A percentile compares a stretch with the other conserved stretches of the same genome.
Conservation (phyloP, 2,888 invertebrate genomes). For the Bibio marci region DNA sequence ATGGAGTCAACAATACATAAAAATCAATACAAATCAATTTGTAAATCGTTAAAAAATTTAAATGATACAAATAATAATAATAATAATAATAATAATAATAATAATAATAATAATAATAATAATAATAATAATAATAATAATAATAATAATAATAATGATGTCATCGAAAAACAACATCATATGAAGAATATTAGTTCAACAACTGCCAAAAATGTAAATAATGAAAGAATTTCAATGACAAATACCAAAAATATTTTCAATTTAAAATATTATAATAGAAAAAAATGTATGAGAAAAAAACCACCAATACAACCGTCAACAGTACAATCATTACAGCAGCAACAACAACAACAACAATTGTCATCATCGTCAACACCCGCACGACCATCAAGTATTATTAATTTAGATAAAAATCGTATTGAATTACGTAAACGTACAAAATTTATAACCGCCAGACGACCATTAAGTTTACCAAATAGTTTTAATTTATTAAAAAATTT, state of each 20-base stretch:
- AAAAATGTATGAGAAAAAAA: constrained; percentile 5
- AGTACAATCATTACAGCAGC: neutral
- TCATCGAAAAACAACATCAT: no score
- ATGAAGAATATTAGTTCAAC: neutral
- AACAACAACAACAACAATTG: neutral
- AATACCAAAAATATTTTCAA: no score
- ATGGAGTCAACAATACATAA: no score
- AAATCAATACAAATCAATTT: neutral
- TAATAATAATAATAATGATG: neutral
- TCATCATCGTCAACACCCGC: no score
- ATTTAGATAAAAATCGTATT: constrained; percentile 11
- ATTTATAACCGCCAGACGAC: constrained; percentile 8
- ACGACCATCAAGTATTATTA: constrained; percentile 6
- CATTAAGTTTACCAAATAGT: constrained; percentile 10
- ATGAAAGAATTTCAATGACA: neutral
- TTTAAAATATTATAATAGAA: no score
- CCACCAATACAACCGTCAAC: constrained; percentile 4
- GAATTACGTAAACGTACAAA: constrained; percentile 14
- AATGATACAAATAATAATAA: no score
- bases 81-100: no score
- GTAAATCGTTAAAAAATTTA: neutral
- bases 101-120: no score
- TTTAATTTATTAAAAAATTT: constrained; percentile 6
- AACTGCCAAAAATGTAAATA: neutral
- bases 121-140: no score